Percentiles rank a stretch among this genome's conserved stretches.
Evolutionary conservation across 2,888 invertebrate species (phyloP).

Genomic region (Oithona nana): DNA sequence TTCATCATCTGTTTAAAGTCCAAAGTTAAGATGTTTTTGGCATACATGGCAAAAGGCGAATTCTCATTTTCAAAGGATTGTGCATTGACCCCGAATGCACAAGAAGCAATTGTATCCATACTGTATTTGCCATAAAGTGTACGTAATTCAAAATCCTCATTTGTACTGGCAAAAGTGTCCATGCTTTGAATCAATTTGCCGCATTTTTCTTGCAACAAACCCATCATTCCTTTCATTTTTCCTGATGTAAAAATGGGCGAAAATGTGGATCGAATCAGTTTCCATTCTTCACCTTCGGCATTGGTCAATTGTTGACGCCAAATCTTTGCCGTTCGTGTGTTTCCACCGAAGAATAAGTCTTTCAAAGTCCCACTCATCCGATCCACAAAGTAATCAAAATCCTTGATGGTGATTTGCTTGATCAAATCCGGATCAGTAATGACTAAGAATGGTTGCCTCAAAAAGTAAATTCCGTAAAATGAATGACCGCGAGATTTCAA

Average conservation of each 20-base stretch:
- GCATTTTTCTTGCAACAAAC: background rate
- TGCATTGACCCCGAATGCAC: slow-evolving; percentile 3
- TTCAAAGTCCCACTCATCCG: background rate
- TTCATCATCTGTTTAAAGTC: background rate
- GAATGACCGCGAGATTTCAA: background rate
- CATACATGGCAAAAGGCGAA: background rate
- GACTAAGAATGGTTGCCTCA: background rate
- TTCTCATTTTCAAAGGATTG: background rate
- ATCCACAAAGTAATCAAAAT: slow-evolving; percentile 13
- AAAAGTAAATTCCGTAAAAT: background rate
- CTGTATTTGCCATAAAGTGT: slow-evolving; percentile 1
- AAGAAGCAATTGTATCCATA: slow-evolving; percentile 1
- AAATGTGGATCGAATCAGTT: slow-evolving; percentile 9
- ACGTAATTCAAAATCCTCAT: background rate
- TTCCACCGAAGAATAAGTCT: background rate
- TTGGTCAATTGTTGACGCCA: background rate
- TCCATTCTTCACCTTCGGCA: slow-evolving; percentile 1
- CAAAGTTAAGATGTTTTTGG: background rate
- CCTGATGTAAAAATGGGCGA: slow-evolving; percentile 16
- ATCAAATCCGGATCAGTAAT: background rate
- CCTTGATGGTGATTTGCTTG: background rate
- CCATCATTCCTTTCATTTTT: slow-evolving; percentile 5
- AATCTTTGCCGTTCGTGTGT: background rate
- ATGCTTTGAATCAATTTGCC: background rate
- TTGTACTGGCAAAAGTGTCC: background rate